A percentile compares a stretch with the other conserved stretches of the same genome.
These are phyloP conservation scores for Temnothorax unifasciatus DNA, from an alignment of 2,888 invertebrate genomes.

Conservation along the genomic window DNA sequence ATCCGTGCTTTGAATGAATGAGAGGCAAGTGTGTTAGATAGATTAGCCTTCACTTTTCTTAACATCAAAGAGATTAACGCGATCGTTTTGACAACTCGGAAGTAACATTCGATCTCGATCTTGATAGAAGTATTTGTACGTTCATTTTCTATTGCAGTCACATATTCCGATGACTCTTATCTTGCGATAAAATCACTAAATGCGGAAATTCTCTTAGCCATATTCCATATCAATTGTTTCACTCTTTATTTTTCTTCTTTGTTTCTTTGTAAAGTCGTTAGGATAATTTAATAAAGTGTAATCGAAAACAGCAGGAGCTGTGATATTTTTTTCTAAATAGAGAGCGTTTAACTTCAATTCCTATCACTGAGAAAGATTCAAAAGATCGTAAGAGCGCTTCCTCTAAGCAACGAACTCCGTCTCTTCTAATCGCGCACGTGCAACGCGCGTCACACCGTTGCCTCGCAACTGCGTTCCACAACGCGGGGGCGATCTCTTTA, in stretches of 20 bases:
- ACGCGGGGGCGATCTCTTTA: slow-evolving; percentile 39
- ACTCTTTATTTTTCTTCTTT: too few species aligned
- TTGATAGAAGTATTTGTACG: neutral
- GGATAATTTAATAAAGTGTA: neutral
- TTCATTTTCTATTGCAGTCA: neutral
- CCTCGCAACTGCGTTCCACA: slow-evolving; percentile 36
- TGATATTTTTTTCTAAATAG: neutral
- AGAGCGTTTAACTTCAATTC: neutral
- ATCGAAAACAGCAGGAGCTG: neutral
- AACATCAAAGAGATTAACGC: slow-evolving; percentile 28
- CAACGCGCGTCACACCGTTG: slow-evolving; percentile 45
- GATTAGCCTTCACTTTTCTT: slow-evolving; percentile 46
- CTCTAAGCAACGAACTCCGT: neutral
- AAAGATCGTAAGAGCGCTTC: neutral
- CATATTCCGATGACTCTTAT: neutral
- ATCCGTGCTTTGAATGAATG: slow-evolving; percentile 41
- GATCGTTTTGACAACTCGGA: slow-evolving; percentile 19
- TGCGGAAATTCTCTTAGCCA: neutral
- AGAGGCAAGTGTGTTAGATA: slow-evolving; percentile 30
- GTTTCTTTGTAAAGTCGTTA: neutral
- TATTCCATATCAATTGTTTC: neutral
- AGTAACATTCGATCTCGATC: neutral
- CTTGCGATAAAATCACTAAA: neutral
- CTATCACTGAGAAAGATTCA: neutral
- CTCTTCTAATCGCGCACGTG: slow-evolving; percentile 56